Percentiles rank a stretch among this genome's conserved stretches.
Evolutionary conservation across 1,140 invertebrate genomes (phyloP).

Genomic region (Hyposmocoma kahamanoa): DNA sequence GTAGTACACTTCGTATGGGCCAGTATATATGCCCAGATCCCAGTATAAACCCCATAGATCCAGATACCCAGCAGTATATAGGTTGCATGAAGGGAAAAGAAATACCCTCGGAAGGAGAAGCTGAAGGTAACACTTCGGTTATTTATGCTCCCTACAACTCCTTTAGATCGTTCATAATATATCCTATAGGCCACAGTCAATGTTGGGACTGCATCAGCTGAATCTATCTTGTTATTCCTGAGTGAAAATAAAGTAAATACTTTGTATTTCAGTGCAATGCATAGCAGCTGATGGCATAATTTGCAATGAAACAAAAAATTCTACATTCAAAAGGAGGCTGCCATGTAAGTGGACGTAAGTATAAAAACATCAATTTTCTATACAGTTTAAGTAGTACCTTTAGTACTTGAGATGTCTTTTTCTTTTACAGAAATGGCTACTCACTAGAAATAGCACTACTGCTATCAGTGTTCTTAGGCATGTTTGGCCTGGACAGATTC

Average conservation of each 20-base stretch:
- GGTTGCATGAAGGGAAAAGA: conserved; percentile 79
- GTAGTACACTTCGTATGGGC: conserved; percentile 83
- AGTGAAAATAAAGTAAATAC: too few relatives aligned
- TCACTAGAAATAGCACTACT: conserved; percentile 93
- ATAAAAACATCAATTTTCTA: conserved; percentile 8
- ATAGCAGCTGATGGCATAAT: conserved; percentile 86
- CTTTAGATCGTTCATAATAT: neutral
- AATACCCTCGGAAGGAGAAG: conserved; percentile 80
- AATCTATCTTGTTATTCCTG: neutral
- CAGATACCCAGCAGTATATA: conserved; percentile 89
- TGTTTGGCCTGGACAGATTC: conserved; percentile 98
- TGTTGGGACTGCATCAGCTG: neutral
- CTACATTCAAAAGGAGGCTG: conserved; percentile 86
- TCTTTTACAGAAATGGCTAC: conserved; percentile 89
- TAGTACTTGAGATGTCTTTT: conserved; percentile 7
- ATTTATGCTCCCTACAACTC: neutral
- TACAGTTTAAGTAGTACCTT: conserved; percentile 12
- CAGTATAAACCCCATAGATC: conserved; percentile 85
- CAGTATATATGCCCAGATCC: conserved; percentile 92
- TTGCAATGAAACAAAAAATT: conserved; percentile 86
- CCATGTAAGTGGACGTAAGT: conserved; percentile 96
- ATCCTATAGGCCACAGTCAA: neutral
- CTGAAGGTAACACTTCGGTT: conserved; percentile 76
- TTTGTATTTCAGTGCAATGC: conserved; percentile 81
- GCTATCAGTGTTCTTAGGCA: conserved; percentile 95